These are phyloP conservation scores for Apotomis betuletana DNA, from an alignment of 2,888 invertebrate genomes.

Conservation along the genomic window DNA sequence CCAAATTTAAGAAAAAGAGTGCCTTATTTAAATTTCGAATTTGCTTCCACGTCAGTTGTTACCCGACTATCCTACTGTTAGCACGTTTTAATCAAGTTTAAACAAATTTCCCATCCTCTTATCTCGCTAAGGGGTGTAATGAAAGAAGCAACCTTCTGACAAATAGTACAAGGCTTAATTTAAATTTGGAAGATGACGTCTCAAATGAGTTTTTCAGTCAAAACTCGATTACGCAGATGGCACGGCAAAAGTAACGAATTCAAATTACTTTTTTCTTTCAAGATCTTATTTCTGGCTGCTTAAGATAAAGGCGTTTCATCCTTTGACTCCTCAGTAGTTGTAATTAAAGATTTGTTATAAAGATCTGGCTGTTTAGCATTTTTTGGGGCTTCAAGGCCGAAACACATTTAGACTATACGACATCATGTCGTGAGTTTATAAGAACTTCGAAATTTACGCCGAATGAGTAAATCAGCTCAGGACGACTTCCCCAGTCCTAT, in stretches of 20 bases:
- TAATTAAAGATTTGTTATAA: slow-evolving; percentile 58
- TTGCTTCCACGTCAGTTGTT: slow-evolving; percentile 57
- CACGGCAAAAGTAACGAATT: slow-evolving; percentile 64
- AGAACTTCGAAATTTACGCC: too few relatives aligned
- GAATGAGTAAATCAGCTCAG: too few relatives aligned
- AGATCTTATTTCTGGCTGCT: slow-evolving; percentile 57
- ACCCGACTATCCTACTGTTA: slow-evolving; percentile 51
- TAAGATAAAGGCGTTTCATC: slow-evolving; percentile 67
- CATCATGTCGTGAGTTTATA: too few relatives aligned
- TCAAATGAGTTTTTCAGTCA: neutral
- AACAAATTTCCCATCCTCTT: neutral
- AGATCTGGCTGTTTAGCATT: slow-evolving; percentile 44
- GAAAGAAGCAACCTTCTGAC: slow-evolving; percentile 6
- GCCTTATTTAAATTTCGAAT: slow-evolving; percentile 70
- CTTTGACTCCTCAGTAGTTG: slow-evolving; percentile 59
- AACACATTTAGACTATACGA: neutral
- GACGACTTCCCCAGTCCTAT: too few relatives aligned
- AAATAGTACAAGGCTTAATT: neutral
- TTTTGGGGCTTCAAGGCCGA: slow-evolving; percentile 1
- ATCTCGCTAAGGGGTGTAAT: neutral
- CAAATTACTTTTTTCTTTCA: slow-evolving; percentile 60
- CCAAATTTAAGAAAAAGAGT: slow-evolving; percentile 64
- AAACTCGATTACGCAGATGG: slow-evolving; percentile 71
- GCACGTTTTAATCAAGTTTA: slow-evolving; percentile 61
- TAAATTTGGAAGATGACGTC: neutral